Conservation (phyloP, 2,797 vertebrate species). For the Avahi laniger region DNA sequence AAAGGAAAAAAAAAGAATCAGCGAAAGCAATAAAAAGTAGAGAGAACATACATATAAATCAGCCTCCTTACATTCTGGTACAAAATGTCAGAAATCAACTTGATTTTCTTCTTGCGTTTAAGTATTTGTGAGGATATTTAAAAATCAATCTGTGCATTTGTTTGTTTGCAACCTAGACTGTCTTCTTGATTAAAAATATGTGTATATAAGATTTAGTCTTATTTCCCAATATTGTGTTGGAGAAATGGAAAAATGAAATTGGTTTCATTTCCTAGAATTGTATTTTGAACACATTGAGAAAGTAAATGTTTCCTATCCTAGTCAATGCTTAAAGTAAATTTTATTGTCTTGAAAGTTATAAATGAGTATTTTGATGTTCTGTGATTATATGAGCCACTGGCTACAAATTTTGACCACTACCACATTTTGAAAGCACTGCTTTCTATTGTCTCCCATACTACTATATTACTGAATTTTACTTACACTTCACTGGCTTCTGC, state of each 20-base stretch:
- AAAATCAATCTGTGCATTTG: constrained; percentile 60
- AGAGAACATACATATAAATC: constrained; percentile 61
- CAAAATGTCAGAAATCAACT: constrained; percentile 46
- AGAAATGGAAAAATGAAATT: neutral
- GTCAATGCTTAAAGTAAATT: neutral
- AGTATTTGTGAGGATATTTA: constrained; percentile 43
- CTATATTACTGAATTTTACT: neutral
- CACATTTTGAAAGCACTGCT: neutral
- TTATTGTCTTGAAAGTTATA: neutral
- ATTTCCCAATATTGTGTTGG: neutral
- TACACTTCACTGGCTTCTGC: neutral
- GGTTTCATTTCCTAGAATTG: neutral
- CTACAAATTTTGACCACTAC: neutral
- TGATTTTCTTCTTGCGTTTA: constrained; percentile 55
- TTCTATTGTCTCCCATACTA: neutral
- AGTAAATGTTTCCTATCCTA: neutral
- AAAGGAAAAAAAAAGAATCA: neutral
- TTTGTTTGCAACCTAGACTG: constrained; percentile 47
- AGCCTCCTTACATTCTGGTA: constrained; percentile 37
- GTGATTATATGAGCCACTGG: neutral
- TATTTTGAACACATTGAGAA: constrained; percentile 22
- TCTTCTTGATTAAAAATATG: constrained; percentile 57
- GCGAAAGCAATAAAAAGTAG: constrained; percentile 59
- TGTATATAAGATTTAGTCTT: constrained; percentile 11
- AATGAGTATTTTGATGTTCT: neutral